These are phyloP conservation scores for Taenaris catops DNA, from an alignment of 2,888 invertebrate genomes.

Conservation along the genomic window DNA sequence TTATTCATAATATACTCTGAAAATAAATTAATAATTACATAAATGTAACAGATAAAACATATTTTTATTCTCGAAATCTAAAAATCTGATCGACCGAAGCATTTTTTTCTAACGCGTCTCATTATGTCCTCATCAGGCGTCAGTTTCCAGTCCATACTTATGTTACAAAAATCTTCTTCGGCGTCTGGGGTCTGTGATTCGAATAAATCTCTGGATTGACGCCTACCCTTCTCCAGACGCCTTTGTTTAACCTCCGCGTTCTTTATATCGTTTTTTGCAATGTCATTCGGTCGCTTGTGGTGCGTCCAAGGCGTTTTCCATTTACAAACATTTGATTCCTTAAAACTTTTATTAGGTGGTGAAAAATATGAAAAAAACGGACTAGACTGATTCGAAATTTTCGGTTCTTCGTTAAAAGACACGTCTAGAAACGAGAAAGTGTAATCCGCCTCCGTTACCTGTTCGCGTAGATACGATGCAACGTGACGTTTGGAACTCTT, in stretches of 20 bases:
- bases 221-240: slow-evolving; percentile 34
- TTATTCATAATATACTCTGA: slow-evolving; percentile 19
- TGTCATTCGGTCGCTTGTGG: slow-evolving; percentile 30
- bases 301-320: slow-evolving; percentile 54
- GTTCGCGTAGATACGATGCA: slow-evolving; percentile 52
- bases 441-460: slow-evolving; percentile 54
- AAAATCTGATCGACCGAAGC: slow-evolving; percentile 55
- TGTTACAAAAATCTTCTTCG: slow-evolving; percentile 30
- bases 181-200: slow-evolving; percentile 59
- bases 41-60: slow-evolving; percentile 16
- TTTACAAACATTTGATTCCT: slow-evolving; percentile 32
- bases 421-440: slow-evolving; percentile 58
- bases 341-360: slow-evolving; percentile 39
- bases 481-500: slow-evolving; percentile 38
- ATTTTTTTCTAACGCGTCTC: slow-evolving; percentile 51
- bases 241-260: slow-evolving; percentile 20
- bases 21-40: slow-evolving; percentile 31
- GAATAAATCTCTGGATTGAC: slow-evolving; percentile 59
- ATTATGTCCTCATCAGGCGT: slow-evolving; percentile 57
- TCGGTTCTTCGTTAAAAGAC: slow-evolving; percentile 36
- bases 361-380: slow-evolving; percentile 65
- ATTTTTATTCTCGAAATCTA: slow-evolving; percentile 35
- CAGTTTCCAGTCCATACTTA: slow-evolving; percentile 47
- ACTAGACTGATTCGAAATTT: slow-evolving; percentile 44
- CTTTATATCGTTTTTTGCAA: slow-evolving; percentile 28